A percentile compares a stretch with the other conserved stretches of the same genome.
Conservation (phyloP, 2,888 invertebrate genomes). For the Strigamia maritima region DNA sequence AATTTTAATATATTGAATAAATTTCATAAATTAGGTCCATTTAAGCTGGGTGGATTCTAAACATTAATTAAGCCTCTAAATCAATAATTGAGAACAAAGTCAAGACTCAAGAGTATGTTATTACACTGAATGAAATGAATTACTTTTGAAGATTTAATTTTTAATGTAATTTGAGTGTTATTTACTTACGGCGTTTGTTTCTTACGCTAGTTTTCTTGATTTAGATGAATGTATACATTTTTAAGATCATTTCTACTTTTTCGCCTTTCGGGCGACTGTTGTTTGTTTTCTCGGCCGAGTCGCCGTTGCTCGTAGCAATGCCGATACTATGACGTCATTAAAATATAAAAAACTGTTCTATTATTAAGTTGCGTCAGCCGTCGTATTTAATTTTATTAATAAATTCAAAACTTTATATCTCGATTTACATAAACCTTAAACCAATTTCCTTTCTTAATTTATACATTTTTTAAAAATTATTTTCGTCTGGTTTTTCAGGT, state of each 20-base stretch:
- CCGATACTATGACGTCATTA: not conserved
- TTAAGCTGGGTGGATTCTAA: not conserved
- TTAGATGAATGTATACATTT: not conserved
- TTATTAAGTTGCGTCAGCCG: not conserved
- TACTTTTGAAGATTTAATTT: no score
- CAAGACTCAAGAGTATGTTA: no score
- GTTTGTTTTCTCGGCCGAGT: slow-evolving; percentile 6
- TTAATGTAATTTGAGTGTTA: not conserved
- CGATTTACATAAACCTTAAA: no score
- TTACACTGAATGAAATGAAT: no score
- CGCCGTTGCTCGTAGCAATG: slow-evolving; percentile 12
- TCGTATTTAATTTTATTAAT: not conserved
- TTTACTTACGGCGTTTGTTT: not conserved
- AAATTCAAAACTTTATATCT: not conserved
- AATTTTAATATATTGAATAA: not conserved
- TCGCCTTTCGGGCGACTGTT: not conserved
- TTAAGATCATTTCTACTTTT: no score
- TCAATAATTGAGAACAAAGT: no score
- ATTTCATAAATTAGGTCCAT: not conserved
- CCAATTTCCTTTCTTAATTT: no score
- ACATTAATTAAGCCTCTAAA: no score
- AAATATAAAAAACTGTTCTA: not conserved
- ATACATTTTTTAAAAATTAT: no score
- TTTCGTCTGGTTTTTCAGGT: not conserved
- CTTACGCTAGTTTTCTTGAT: not conserved